A percentile compares a stretch with the other conserved stretches of the same genome.
Evolutionary conservation across 2,797 vertebrate species (phyloP).

Genomic region (Dromococcyx pavoninus): DNA sequence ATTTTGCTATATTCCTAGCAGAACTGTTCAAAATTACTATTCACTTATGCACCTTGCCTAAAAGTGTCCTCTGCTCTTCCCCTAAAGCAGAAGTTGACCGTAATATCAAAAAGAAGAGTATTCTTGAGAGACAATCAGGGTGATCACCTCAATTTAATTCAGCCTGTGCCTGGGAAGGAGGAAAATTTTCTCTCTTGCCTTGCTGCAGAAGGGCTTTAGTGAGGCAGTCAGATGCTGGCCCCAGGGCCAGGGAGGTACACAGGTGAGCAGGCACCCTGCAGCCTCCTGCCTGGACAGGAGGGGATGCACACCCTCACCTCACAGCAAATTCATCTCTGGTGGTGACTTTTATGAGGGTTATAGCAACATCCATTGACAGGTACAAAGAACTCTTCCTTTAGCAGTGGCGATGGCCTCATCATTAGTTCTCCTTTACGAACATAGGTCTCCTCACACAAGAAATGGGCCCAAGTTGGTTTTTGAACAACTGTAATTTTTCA

Average conservation of each 20-base stretch:
- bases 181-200: background rate
- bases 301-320: accelerated
- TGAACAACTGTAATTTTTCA: background rate
- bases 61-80: background rate
- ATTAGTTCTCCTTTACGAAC: background rate
- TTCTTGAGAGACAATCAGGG: background rate
- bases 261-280: background rate
- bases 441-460: background rate
- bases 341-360: background rate
- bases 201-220: background rate
- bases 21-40: background rate
- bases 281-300: background rate
- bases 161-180: background rate
- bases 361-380: background rate
- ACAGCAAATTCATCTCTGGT: accelerated
- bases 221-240: background rate
- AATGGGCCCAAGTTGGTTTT: background rate
- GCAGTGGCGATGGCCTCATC: background rate
- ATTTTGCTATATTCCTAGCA: background rate
- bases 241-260: no score
- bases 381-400: background rate
- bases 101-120: background rate
- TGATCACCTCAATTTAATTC: background rate
- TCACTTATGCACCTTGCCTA: background rate
- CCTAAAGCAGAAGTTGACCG: background rate